Base-by-base conservation (phyloP, 2,888 invertebrate genomes). In the Scaptomyza polygonia region DNA sequence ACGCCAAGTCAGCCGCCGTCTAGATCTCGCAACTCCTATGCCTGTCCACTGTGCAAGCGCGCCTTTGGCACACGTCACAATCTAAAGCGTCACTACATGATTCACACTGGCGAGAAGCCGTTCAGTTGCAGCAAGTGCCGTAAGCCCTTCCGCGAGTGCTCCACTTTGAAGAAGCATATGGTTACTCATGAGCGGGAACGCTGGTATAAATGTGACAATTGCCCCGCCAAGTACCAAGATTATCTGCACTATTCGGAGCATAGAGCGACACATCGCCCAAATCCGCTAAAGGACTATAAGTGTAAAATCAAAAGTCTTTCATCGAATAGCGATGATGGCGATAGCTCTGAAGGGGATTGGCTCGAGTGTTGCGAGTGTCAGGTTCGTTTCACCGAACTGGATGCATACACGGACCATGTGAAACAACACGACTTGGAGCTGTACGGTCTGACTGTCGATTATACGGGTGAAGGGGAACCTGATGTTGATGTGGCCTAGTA, bases 101-200 rank as follows among this genome's bases (percentile, higher is more conserved):
- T 92, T 18, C 91, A 91, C 59, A 92, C 92, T 0, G 91, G 90
- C 4, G 92, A 92, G 54, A 92, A 92, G 52, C 91, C 91, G 0
- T 91, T 90, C 61, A 89, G 86, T 56, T 91, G 91, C 68, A 81
- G 74, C 52, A 88, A 89, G 36, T 91, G 91, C 59, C 89, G 89
- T 34, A 91, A 91, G 67, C 89, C 90, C 0, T 91, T 91, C 47
- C 89, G 91, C 1, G 91, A 91, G 64, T 89, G 90, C 64, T 91
- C 91, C 8, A 91, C 91, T 0, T 75, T 91, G 0, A 91, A 91
- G 61, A 91, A 91, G 53, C 91, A 91, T 40, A 89, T 90, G 89
- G 86, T 90, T 3, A 91, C 91, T 0, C 91, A 91, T 69, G 81
- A 83, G 42, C 88, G 90, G 5, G 90, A 91, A 30, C 91, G 91